These are phyloP conservation scores for Athene cunicularia DNA, from an alignment of 2,113 vertebrate genomes.

Conservation along the genomic window DNA sequence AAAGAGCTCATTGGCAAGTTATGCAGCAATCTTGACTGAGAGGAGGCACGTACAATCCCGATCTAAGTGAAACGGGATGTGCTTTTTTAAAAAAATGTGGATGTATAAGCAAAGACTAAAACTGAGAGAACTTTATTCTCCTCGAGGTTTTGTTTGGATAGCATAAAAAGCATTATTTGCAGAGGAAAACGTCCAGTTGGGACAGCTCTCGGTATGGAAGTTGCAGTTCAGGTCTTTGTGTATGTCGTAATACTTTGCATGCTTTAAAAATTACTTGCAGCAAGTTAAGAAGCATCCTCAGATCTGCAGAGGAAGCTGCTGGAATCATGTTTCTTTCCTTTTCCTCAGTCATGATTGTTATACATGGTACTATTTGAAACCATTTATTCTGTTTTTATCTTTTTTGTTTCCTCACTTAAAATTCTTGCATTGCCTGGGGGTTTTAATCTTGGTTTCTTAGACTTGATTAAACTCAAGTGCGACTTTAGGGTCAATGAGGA, in stretches of 20 bases:
- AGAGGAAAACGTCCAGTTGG: not conserved
- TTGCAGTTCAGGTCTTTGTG: not conserved
- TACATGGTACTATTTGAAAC: not conserved
- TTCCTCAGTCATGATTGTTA: not conserved
- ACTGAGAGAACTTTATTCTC: not conserved
- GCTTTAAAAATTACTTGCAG: not conserved
- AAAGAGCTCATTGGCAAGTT: not conserved
- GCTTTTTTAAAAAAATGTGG: not conserved
- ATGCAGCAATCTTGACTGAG: not conserved
- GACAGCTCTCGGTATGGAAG: not conserved
- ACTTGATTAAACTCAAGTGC: not conserved
- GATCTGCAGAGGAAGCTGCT: not conserved
- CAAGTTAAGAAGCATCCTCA: not conserved
- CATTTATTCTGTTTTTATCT: rapidly evolving
- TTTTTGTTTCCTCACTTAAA: not conserved
- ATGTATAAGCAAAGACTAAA: not conserved
- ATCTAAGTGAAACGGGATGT: not conserved
- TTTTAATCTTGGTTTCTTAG: not conserved
- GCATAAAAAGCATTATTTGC: not conserved
- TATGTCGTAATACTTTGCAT: rapidly evolving
- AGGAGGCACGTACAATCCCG: rapidly evolving
- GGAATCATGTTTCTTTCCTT: not conserved
- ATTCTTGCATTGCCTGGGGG: not conserved
- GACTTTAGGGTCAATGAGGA: not conserved
- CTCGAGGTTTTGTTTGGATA: rapidly evolving